phyloP scores from a whole-genome alignment of 1,140 invertebrate genomes.

The Lepidurus couesii region DNA sequence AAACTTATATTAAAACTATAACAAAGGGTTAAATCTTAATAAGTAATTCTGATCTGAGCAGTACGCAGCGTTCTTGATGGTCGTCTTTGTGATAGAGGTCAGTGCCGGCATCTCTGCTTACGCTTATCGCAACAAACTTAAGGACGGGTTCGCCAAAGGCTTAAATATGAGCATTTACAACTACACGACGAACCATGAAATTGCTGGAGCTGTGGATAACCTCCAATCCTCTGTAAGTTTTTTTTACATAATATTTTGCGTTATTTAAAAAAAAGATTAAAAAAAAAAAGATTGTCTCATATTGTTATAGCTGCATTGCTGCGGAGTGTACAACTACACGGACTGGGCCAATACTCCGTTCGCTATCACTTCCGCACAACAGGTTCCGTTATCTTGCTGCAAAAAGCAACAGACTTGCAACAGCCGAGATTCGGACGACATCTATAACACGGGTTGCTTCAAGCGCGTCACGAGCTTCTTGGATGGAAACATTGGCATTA shows the following conservation, averaged over 20 bases:
- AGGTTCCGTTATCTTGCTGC: constrained; percentile 68
- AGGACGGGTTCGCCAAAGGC: constrained; percentile 61
- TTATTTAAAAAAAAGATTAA: not conserved
- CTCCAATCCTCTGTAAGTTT: constrained; percentile 63
- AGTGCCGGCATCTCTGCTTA: constrained; percentile 67
- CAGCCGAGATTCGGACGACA: constrained; percentile 51
- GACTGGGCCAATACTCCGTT: constrained; percentile 64
- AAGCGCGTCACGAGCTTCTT: constrained; percentile 62
- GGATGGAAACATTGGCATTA: constrained; percentile 59
- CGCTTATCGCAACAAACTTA: constrained; percentile 59
- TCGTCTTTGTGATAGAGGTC: constrained; percentile 66
- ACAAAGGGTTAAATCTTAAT: not conserved
- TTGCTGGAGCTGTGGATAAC: constrained; percentile 57
- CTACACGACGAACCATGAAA: constrained; percentile 57
- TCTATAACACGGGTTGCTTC: constrained; percentile 73
- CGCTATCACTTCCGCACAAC: constrained; percentile 39
- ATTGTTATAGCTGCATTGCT: constrained; percentile 65
- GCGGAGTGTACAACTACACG: constrained; percentile 62
- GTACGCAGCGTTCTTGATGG: constrained; percentile 69
- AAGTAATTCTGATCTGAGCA: constrained; percentile 42
- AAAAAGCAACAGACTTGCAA: constrained; percentile 49
- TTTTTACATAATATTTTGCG: not conserved
- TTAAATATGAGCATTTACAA: constrained; percentile 59
- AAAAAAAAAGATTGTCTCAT: not conserved
- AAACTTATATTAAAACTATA: not conserved